Evolutionary conservation across 1,140 invertebrate species (phyloP).

Genomic region (Aphelenchoides fujianensis): DNA sequence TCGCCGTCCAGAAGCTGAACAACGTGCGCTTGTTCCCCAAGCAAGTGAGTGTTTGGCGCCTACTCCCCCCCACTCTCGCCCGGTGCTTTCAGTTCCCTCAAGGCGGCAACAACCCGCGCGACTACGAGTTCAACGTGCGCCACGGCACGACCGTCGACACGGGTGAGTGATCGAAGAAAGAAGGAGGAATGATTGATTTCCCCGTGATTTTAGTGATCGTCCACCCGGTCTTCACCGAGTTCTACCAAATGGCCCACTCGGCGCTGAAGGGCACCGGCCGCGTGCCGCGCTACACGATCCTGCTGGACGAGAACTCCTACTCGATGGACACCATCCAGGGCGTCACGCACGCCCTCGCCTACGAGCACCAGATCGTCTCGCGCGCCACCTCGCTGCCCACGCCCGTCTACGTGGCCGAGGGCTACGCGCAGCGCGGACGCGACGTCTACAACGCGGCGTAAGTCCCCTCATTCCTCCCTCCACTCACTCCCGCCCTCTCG

Average conservation of each 20-base stretch:
- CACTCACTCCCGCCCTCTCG: no score
- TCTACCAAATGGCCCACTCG: slow-evolving; percentile 10
- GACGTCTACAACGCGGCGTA: slow-evolving; percentile 19
- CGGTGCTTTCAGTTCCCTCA: neutral
- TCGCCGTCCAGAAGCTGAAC: slow-evolving; percentile 17
- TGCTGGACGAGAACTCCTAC: neutral
- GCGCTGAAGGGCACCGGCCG: slow-evolving; percentile 10
- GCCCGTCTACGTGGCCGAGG: slow-evolving; percentile 18
- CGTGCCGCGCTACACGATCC: slow-evolving; percentile 16
- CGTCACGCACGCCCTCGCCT: slow-evolving; percentile 8
- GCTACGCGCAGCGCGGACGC: slow-evolving; percentile 10
- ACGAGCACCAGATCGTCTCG: slow-evolving; percentile 24
- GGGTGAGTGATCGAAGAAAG: no score
- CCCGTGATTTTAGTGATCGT: neutral
- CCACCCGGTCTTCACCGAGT: slow-evolving; percentile 1
- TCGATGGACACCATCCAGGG: slow-evolving; percentile 7
- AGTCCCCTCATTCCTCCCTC: no score
- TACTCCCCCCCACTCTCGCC: neutral
- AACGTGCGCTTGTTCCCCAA: slow-evolving; percentile 16
- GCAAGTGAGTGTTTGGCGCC: neutral
- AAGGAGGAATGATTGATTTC: no score
- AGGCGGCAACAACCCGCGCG: neutral
- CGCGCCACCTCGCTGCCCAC: slow-evolving; percentile 6
- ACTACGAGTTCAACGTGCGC: slow-evolving; percentile 3
- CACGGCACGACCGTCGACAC: slow-evolving; percentile 7